phyloP scores from a whole-genome alignment of 2,888 invertebrate genomes.

The Dione juno region DNA sequence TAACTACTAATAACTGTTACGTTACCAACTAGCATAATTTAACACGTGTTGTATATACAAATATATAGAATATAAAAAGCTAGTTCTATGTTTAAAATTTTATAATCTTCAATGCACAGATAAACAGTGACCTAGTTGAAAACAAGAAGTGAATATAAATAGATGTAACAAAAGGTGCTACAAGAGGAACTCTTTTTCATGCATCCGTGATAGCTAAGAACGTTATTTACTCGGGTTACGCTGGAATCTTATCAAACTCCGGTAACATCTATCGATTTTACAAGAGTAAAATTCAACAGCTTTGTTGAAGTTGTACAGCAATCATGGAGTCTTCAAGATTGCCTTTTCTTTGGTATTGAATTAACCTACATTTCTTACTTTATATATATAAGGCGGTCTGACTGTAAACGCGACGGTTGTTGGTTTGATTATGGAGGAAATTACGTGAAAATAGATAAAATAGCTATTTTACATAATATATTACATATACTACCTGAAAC shows the following conservation, averaged over 20 bases:
- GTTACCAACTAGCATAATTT: neutral
- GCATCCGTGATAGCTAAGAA: constrained; percentile 15
- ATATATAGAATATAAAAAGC: too few relatives aligned
- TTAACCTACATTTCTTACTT: neutral
- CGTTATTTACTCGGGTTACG: constrained; percentile 23
- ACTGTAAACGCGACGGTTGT: neutral
- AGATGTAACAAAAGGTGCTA: constrained; percentile 21
- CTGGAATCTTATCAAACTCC: constrained; percentile 15
- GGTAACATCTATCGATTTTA: constrained; percentile 9
- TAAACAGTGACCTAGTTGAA: constrained; percentile 21
- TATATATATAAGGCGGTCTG: too few relatives aligned
- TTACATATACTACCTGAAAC: too few relatives aligned
- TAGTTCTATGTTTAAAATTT: neutral
- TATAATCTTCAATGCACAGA: constrained; percentile 22
- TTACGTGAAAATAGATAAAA: too few relatives aligned
- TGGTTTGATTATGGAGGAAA: neutral
- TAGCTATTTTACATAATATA: too few relatives aligned
- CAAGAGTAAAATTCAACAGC: neutral
- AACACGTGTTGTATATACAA: too few relatives aligned
- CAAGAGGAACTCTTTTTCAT: constrained; percentile 23
- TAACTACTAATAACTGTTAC: too few relatives aligned
- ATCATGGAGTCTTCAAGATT: neutral
- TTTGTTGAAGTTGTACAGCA: constrained; percentile 1
- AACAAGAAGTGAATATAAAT: constrained; percentile 22
- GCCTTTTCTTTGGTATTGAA: neutral